A percentile compares a stretch with the other conserved stretches of the same genome.
phyloP scores from a whole-genome alignment of 2,113 vertebrate species.

The Lepidothrix coronata region DNA sequence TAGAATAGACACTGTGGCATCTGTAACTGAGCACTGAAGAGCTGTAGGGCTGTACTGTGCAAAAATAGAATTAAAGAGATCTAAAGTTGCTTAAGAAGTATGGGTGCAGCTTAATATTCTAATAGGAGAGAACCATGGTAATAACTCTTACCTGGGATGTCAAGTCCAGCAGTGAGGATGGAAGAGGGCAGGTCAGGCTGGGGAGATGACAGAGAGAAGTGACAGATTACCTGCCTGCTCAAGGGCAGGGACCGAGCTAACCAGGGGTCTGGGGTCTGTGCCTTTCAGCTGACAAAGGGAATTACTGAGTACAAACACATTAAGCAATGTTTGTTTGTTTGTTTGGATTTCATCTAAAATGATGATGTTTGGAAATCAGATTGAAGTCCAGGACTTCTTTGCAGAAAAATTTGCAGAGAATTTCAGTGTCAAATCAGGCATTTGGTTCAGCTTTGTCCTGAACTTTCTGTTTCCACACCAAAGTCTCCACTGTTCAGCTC shows the following conservation, averaged over 20 bases:
- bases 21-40: background rate
- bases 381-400: background rate
- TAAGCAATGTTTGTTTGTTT: background rate
- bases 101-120: background rate
- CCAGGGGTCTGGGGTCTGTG: background rate
- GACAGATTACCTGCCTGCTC: background rate
- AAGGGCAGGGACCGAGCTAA: background rate
- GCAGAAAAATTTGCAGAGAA: background rate
- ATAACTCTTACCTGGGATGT: background rate
- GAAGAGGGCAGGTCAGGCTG: background rate
- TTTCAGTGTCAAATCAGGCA: background rate
- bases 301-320: background rate
- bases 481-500: background rate
- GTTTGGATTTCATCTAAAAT: background rate
- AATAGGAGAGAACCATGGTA: background rate
- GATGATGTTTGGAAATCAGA: background rate
- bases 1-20: background rate
- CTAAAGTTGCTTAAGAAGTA: background rate
- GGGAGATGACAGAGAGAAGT: background rate
- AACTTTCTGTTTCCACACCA: background rate
- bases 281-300: background rate
- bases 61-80: background rate
- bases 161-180: background rate
- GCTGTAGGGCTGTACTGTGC: background rate
- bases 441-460: background rate